These are phyloP conservation scores for Ormia ochracea DNA, from an alignment of 2,888 invertebrate genomes.

Conservation along the genomic window DNA sequence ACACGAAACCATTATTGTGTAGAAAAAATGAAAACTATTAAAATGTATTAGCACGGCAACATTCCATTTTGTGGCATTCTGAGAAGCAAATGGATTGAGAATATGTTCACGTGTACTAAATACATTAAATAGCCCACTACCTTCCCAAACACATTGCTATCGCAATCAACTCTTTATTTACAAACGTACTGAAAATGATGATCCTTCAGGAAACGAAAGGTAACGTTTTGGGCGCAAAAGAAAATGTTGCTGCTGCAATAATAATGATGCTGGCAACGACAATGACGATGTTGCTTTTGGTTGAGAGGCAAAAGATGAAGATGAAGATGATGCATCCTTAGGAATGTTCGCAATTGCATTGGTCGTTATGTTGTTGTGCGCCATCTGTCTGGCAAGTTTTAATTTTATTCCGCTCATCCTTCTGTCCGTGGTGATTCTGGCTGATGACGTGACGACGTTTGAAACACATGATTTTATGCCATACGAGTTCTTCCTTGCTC, in stretches of 20 bases:
- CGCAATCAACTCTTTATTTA: background rate
- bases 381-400: conserved; percentile 42
- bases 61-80: background rate
- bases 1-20: background rate
- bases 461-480: background rate
- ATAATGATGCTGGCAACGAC: conserved; percentile 22
- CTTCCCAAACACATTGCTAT: background rate
- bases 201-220: conserved; percentile 80
- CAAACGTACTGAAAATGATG: conserved; percentile 78
- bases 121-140: background rate
- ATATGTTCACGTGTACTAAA: background rate
- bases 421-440: background rate
- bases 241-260: conserved; percentile 53
- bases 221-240: conserved; percentile 74
- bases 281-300: conserved; percentile 2
- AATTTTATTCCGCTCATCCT: background rate
- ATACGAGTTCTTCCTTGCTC: background rate
- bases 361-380: conserved; percentile 28
- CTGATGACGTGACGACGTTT: background rate
- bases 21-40: background rate
- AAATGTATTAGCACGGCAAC: background rate
- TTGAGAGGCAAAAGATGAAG: background rate
- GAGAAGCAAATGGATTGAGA: too few species aligned
- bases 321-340: conserved; percentile 29
- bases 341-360: conserved; percentile 14